Evolutionary conservation across 2,888 invertebrate species (phyloP), one percentile per base, ranked within the genome.

Genomic region (Gonocerus acuteangulatus): DNA sequence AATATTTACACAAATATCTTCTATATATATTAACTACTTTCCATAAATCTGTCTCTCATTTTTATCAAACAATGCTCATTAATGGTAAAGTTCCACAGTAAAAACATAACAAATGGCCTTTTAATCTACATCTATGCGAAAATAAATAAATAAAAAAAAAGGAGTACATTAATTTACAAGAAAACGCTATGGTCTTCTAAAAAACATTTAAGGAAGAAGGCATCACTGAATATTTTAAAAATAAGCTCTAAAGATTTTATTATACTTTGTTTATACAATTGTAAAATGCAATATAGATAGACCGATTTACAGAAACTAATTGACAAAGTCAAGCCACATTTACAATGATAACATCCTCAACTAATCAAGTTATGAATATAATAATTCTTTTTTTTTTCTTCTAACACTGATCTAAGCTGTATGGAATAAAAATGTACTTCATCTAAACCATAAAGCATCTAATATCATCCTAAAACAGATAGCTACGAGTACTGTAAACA

Each of bases 401-500:
- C 54, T 54, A 54, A 54, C 54, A 54, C 54, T 54, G 54, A 51
- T 36, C 54, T 54, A 54, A 34, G 19, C 39, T 42, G 54, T 22
- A 54, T 39, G 42, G 39, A 54, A 54, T 54, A 42, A 54, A 52
- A 54, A 54, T 11, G 39, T 39, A 39, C 15, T 9, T 27, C 51
- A 54, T 54, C 54, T 54, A 54, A 54, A 54, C 22, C 21, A 54
- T 54, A 54, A 54, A 54, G 54, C 54, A 42, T 54, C 54, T 54
- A 54, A n/a, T 39, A 42, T 42, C 39, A 42, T 9, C 21, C 42
- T 42, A 54, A 36, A 54, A 39, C 39, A 42, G 42, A 42, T 42
- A 54, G 42, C 54, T 54, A 54, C 54, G 42, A 39, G 39, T 39
- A 22, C 42, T 54, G 51, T 51, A 51, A 51, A 51, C 34, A 51